phyloP scores from a whole-genome alignment of 2,797 vertebrate genomes.

The Coregonus sp. region DNA sequence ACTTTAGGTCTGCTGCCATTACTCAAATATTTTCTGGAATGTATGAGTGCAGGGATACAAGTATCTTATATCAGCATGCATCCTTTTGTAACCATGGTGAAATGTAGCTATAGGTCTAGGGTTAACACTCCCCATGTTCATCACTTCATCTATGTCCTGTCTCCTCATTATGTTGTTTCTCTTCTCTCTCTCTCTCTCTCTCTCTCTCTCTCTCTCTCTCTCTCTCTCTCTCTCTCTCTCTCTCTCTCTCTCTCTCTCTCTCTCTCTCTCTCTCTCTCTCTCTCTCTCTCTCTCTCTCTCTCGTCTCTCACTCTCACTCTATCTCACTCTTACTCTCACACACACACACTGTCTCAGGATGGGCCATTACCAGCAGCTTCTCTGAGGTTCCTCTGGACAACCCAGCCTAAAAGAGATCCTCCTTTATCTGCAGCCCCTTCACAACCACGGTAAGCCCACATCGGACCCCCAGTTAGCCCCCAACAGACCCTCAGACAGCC shows the following conservation, averaged over 20 bases:
- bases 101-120: not conserved
- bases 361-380: not conserved
- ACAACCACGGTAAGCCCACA: constrained; percentile 3
- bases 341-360: not conserved
- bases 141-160: not conserved
- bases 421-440: not conserved
- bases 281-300: not conserved
- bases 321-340: not conserved
- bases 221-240: not conserved
- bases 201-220: not conserved
- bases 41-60: no score
- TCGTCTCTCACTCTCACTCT: not conserved
- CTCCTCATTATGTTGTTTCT: not conserved
- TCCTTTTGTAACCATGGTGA: not conserved
- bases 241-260: not conserved
- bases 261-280: not conserved
- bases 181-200: not conserved
- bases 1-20: no score
- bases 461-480: not conserved
- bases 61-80: no score
- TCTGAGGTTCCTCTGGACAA: not conserved
- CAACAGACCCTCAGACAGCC: not conserved
- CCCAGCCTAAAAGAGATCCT: not conserved
- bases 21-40: no score
- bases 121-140: not conserved